Conservation (phyloP, 2,113 vertebrate species). For the Morone saxatilis region DNA sequence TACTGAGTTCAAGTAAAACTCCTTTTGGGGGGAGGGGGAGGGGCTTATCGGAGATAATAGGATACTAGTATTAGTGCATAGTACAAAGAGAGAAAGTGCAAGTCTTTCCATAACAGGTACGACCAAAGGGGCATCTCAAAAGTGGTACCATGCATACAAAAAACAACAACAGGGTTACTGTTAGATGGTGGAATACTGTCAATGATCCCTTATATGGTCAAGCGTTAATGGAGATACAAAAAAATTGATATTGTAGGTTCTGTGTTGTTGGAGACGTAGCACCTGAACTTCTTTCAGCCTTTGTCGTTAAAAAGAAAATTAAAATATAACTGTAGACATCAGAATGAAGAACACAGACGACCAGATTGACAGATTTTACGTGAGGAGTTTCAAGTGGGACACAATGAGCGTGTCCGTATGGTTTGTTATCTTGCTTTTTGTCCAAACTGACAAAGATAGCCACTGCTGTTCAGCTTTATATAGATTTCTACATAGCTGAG, state of each 20-base stretch:
- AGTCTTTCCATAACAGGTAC: constrained; percentile 80
- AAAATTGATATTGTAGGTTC: constrained; percentile 25
- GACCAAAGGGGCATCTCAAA: constrained; percentile 80
- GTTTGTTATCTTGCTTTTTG: constrained; percentile 14
- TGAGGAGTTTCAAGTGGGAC: constrained; percentile 43
- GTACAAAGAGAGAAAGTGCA: constrained; percentile 86
- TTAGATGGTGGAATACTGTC: constrained; percentile 56
- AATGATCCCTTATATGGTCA: constrained; percentile 43
- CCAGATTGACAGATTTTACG: constrained; percentile 12
- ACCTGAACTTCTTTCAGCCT: constrained; percentile 72
- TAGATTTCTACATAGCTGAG: constrained; percentile 52
- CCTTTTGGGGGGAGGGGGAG: constrained; percentile 36
- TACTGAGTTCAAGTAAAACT: constrained; percentile 78
- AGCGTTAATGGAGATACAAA: constrained; percentile 53
- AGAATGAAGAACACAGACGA: constrained; percentile 28
- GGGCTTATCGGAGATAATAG: constrained; percentile 66
- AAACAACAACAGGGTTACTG: constrained; percentile 62
- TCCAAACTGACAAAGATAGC: constrained; percentile 38
- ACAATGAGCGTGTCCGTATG: not conserved
- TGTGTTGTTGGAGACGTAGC: constrained; percentile 63
- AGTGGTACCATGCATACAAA: constrained; percentile 83
- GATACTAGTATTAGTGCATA: constrained; percentile 82
- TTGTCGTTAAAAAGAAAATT: constrained; percentile 33
- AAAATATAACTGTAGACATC: constrained; percentile 9
- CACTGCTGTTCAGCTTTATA: constrained; percentile 37